Evolutionary conservation across 2,113 vertebrate genomes (phyloP).

Genomic region (Campylorhamphus procurvoides): DNA sequence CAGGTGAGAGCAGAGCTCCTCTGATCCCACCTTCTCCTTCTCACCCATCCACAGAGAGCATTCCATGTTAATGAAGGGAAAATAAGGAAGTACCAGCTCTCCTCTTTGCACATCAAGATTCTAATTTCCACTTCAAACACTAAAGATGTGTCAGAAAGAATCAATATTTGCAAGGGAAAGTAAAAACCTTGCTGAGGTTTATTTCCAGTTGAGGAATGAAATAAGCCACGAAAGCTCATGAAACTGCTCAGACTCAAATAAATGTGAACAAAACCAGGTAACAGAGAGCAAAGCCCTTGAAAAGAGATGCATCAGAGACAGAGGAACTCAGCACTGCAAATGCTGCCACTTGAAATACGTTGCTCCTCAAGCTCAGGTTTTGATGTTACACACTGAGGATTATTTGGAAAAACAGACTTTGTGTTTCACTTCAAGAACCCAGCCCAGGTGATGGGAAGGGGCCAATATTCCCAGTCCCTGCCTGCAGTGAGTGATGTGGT

Average conservation of each 20-base stretch:
- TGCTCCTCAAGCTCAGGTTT: not conserved
- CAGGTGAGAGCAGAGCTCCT: not conserved
- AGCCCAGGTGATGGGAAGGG: not conserved
- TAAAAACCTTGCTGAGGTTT: not conserved
- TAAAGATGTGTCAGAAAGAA: not conserved
- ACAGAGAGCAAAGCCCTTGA: not conserved
- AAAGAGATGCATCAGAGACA: not conserved
- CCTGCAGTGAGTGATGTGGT: not conserved
- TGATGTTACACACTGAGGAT: accelerated
- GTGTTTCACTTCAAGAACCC: not conserved
- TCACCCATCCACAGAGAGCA: not conserved
- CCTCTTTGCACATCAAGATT: not conserved
- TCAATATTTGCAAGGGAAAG: not conserved
- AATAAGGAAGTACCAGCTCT: not conserved
- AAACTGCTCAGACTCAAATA: not conserved
- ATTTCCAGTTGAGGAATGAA: not conserved
- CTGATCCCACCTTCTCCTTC: not conserved
- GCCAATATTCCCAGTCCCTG: not conserved
- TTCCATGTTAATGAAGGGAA: not conserved
- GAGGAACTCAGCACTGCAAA: not conserved
- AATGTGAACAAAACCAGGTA: accelerated
- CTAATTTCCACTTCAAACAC: constrained; percentile 10
- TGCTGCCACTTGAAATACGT: accelerated
- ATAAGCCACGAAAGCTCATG: not conserved
- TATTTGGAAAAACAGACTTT: not conserved